These are phyloP conservation scores for Peromyscus polionotus DNA, from an alignment of 2,113 vertebrate species.

Conservation along the genomic window DNA sequence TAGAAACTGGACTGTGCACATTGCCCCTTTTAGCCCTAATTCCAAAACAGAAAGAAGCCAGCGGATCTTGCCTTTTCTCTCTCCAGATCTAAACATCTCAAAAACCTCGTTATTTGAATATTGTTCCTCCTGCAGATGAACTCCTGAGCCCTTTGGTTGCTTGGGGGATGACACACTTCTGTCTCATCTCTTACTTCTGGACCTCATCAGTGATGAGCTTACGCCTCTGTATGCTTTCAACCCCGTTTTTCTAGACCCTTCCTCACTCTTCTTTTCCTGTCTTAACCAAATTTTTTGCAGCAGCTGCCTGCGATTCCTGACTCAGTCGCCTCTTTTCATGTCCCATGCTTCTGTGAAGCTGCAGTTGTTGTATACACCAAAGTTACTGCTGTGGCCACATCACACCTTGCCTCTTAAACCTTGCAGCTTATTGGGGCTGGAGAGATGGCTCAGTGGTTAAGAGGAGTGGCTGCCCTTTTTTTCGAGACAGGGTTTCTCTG, in stretches of 20 bases:
- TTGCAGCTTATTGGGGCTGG: neutral
- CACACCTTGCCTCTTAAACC: neutral
- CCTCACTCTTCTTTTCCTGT: neutral
- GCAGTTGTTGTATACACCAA: neutral
- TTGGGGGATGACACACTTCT: neutral
- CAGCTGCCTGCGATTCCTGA: neutral
- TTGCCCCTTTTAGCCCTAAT: neutral
- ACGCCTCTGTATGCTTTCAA: neutral
- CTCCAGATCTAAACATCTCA: neutral
- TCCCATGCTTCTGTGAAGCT: neutral
- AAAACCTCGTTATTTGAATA: neutral
- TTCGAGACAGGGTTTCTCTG: no score
- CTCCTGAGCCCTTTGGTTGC: neutral
- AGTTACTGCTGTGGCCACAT: neutral
- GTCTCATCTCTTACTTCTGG: neutral
- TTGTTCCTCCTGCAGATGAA: neutral
- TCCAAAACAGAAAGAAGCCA: neutral
- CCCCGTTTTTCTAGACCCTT: neutral
- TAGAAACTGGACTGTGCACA: neutral
- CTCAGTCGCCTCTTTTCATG: neutral
- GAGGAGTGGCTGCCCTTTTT: neutral
- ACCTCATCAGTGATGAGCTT: neutral
- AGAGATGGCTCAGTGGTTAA: neutral
- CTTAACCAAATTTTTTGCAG: neutral
- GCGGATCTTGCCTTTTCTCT: neutral